phyloP scores from a whole-genome alignment of 2,113 vertebrate genomes.

The Silurus meridionalis region DNA sequence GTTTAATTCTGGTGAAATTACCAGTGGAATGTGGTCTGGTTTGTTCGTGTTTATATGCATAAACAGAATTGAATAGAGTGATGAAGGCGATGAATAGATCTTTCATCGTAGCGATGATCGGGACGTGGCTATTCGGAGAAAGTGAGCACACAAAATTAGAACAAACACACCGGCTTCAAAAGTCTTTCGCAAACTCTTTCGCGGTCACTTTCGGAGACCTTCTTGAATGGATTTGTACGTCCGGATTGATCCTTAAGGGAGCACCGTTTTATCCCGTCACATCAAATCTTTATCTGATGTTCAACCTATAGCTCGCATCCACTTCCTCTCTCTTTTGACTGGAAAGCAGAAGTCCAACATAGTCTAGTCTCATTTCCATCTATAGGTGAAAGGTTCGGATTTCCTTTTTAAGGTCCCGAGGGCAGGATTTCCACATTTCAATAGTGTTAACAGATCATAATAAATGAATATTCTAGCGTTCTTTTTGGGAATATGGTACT shows the following conservation, averaged over 20 bases:
- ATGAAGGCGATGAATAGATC: neutral
- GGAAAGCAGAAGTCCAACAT: neutral
- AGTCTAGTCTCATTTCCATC: neutral
- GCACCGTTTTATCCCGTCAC: neutral
- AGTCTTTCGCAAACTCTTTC: neutral
- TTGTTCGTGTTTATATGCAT: neutral
- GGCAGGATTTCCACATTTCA: constrained; percentile 20
- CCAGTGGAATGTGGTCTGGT: constrained; percentile 6
- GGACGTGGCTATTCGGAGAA: neutral
- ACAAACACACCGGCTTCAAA: neutral
- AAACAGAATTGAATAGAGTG: neutral
- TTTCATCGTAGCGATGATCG: neutral
- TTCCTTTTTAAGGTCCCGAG: constrained; percentile 18
- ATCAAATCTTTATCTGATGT: neutral
- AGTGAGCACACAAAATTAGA: neutral
- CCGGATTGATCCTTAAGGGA: neutral
- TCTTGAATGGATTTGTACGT: too few species aligned
- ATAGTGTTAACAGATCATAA: constrained; percentile 25
- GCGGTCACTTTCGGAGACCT: too few species aligned
- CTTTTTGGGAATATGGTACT: neutral
- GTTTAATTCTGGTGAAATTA: neutral
- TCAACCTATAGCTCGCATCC: neutral
- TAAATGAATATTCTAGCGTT: neutral
- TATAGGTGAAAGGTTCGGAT: neutral
- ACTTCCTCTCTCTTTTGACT: neutral